Evolutionary conservation across 2,113 vertebrate genomes (phyloP).

Genomic region (Charadrius vociferus): DNA sequence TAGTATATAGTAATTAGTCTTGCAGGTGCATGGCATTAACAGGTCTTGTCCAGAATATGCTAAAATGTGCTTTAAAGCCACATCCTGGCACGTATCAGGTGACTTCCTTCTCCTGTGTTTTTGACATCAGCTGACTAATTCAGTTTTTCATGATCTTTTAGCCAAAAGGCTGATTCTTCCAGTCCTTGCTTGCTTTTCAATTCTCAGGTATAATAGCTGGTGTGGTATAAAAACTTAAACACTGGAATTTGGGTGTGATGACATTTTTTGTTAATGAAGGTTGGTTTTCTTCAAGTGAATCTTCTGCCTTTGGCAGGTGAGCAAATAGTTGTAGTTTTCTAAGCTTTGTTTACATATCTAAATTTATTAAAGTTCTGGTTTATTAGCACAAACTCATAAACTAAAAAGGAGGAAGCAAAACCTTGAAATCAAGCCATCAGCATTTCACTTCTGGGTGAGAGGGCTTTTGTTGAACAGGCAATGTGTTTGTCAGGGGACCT

Average conservation of each 20-base stretch:
- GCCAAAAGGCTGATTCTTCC: background rate
- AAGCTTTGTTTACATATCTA: background rate
- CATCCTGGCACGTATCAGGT: background rate
- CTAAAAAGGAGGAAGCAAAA: background rate
- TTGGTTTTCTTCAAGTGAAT: background rate
- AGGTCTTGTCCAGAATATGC: background rate
- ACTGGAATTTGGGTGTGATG: background rate
- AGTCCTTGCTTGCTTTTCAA: background rate
- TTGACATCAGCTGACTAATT: background rate
- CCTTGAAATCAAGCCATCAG: background rate
- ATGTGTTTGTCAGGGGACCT: rapidly evolving
- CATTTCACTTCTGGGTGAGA: background rate
- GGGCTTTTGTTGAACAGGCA: background rate
- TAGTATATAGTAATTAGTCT: background rate
- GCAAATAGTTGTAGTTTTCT: background rate
- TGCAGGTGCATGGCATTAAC: background rate
- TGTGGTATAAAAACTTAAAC: background rate
- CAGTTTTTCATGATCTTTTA: background rate
- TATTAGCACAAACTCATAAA: background rate
- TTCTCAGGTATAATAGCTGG: background rate
- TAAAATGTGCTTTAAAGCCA: background rate
- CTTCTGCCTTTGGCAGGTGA: background rate
- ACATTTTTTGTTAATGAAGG: background rate
- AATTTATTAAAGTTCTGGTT: background rate
- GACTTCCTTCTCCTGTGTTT: background rate